Conservation (phyloP, 2,888 invertebrate genomes). For the Melanargia galathea region DNA sequence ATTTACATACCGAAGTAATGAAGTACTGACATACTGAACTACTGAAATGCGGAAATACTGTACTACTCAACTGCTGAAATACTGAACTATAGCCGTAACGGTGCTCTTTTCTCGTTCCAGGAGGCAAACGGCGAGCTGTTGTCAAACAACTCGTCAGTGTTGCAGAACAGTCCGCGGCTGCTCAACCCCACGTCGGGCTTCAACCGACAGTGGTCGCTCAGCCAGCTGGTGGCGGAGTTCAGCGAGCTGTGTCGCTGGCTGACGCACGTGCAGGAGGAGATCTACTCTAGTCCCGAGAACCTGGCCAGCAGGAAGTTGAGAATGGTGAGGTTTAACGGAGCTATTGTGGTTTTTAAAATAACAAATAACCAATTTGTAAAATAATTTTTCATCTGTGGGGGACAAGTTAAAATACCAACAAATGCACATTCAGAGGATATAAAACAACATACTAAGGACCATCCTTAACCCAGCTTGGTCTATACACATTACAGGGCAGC, state of each 20-base stretch:
- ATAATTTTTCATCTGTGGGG: too few relatives aligned
- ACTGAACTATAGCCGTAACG: background rate
- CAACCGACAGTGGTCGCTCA: slow-evolving; percentile 87
- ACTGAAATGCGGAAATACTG: too few relatives aligned
- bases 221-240: slow-evolving; percentile 89
- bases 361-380: too few relatives aligned
- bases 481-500: too few relatives aligned
- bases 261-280: slow-evolving; percentile 88
- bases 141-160: slow-evolving; percentile 82
- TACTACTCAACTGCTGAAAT: too few relatives aligned
- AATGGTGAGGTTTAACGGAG: slow-evolving; percentile 70
- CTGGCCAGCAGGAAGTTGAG: slow-evolving; percentile 85
- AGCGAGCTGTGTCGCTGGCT: slow-evolving; percentile 91
- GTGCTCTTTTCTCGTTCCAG: slow-evolving; percentile 65
- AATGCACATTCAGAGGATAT: too few relatives aligned
- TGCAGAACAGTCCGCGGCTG: slow-evolving; percentile 60
- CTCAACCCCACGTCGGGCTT: slow-evolving; percentile 66
- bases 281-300: slow-evolving; percentile 88
- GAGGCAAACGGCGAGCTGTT: slow-evolving; percentile 90
- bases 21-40: too few relatives aligned
- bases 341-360: background rate
- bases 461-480: too few relatives aligned
- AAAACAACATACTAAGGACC: too few relatives aligned
- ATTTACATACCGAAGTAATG: too few relatives aligned
- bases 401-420: too few relatives aligned